Conservation (phyloP, 2,113 vertebrate species). For the Asarcornis scutulata region DNA sequence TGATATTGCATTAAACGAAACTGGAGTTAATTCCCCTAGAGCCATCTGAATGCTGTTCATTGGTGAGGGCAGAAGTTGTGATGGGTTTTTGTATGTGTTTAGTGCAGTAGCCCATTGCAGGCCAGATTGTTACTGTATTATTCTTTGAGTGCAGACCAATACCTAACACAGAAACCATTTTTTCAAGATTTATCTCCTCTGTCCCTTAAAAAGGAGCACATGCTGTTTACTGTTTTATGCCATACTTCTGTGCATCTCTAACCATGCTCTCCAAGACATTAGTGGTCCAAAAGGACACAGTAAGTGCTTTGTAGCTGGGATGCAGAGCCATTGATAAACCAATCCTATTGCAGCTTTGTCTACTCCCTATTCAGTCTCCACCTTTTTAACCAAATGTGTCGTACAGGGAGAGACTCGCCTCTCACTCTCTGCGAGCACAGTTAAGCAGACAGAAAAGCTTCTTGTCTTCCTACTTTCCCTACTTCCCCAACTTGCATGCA, state of each 20-base stretch:
- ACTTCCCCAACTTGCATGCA: neutral
- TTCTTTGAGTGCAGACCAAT: neutral
- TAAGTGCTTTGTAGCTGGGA: neutral
- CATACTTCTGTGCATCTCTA: neutral
- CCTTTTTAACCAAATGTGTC: neutral
- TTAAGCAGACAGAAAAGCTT: neutral
- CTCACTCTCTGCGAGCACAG: neutral
- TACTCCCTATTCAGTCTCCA: neutral
- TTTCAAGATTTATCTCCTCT: neutral
- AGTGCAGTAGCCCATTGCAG: neutral
- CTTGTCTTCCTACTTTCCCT: neutral
- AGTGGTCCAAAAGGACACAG: neutral
- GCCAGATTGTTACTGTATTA: neutral
- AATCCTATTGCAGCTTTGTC: neutral
- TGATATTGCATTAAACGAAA: conserved; percentile 13
- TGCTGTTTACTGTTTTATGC: neutral
- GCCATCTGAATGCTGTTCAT: neutral
- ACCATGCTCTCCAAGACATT: neutral
- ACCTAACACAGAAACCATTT: neutral
- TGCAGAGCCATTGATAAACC: neutral
- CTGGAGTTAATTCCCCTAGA: neutral
- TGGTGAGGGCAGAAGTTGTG: neutral
- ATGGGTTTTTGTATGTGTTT: neutral
- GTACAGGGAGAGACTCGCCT: neutral
- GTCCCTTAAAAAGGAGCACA: neutral